phyloP scores from a whole-genome alignment of 2,888 invertebrate species.

The Dioctria rufipes region DNA sequence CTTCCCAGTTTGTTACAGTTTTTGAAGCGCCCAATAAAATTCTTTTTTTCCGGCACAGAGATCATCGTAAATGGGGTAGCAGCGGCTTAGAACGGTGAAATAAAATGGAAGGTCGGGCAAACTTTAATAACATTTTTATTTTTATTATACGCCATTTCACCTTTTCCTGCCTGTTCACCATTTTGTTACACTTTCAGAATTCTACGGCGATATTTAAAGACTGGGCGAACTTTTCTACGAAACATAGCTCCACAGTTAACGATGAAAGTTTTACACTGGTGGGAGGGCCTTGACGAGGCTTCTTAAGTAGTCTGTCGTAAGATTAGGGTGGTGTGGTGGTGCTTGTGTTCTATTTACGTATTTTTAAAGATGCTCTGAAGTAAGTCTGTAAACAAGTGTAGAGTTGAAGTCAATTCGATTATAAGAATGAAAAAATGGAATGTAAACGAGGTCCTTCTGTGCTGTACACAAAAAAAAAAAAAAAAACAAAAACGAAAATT shows the following conservation, averaged over 20 bases:
- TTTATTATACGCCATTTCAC: slow-evolving; percentile 16
- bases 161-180: slow-evolving; percentile 10
- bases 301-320: not conserved
- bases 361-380: too few species aligned
- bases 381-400: too few species aligned
- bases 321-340: not conserved
- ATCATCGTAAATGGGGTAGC: slow-evolving; percentile 12
- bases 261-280: slow-evolving; percentile 15
- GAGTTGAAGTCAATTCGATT: slow-evolving; percentile 19
- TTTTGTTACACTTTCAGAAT: slow-evolving; percentile 26
- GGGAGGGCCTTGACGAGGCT: not conserved
- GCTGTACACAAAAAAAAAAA: too few species aligned
- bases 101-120: slow-evolving; percentile 22
- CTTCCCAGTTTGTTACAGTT: not conserved
- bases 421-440: not conserved
- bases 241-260: slow-evolving; percentile 4
- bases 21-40: slow-evolving; percentile 27
- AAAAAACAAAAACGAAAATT: too few species aligned
- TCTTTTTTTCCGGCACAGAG: not conserved
- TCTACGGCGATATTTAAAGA: slow-evolving; percentile 32
- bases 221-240: not conserved
- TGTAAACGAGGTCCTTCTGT: too few species aligned
- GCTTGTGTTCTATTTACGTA: too few species aligned
- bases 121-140: slow-evolving; percentile 44
- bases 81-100: not conserved